These are phyloP conservation scores for Hemithea aestivaria DNA, from an alignment of 2,888 invertebrate genomes.

Conservation along the genomic window DNA sequence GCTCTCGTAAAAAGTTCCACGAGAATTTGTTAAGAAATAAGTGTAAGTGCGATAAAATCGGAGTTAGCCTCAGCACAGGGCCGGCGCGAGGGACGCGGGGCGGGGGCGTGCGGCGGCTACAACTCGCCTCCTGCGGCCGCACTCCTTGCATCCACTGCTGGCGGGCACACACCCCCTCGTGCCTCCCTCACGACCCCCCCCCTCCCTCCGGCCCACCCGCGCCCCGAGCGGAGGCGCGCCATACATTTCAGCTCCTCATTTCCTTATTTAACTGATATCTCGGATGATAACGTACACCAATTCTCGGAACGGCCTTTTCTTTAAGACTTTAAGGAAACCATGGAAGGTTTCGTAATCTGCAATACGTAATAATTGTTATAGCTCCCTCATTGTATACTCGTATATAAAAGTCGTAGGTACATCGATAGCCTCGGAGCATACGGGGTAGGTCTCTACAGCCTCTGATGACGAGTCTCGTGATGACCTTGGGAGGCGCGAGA, in stretches of 20 bases:
- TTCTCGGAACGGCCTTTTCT: constrained; percentile 4
- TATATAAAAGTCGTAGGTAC: too few relatives aligned
- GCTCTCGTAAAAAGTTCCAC: neutral
- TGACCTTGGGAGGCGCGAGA: too few relatives aligned
- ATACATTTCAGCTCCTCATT: constrained; percentile 22
- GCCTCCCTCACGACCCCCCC: neutral
- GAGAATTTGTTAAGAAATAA: neutral
- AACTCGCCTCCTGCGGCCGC: constrained; percentile 22
- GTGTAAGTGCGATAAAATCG: constrained; percentile 8
- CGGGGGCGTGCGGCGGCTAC: constrained; percentile 14
- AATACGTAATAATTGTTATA: too few relatives aligned
- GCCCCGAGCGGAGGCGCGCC: constrained; percentile 13
- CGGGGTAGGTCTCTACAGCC: too few relatives aligned
- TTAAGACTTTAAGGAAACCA: constrained; percentile 1
- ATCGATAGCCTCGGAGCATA: too few relatives aligned
- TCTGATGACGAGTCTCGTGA: too few relatives aligned
- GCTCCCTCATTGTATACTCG: too few relatives aligned
- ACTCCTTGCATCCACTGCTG: constrained; percentile 23
- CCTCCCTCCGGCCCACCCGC: neutral
- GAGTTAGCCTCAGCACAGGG: constrained; percentile 2
- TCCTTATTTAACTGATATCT: constrained; percentile 26
- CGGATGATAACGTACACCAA: constrained; percentile 7
- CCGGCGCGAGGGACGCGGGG: constrained; percentile 3
- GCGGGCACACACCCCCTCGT: neutral
- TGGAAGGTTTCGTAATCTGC: neutral